Evolutionary conservation across 1,140 invertebrate species (phyloP).

Genomic region (Aporrectodea caliginosa): DNA sequence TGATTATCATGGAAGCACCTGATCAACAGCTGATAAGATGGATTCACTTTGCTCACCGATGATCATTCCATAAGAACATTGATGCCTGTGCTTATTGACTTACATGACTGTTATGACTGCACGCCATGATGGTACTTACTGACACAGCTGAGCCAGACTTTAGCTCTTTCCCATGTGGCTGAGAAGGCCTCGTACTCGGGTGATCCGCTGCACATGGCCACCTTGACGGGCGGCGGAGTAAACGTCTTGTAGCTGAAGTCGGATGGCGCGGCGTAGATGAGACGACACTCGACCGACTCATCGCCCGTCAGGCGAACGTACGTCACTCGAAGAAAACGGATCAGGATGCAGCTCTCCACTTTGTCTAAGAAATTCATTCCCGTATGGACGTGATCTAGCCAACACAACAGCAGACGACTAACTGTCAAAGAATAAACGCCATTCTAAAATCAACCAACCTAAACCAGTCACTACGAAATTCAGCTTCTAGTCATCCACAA

Average conservation of each 20-base stretch:
- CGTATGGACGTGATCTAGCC: slow-evolving; percentile 31
- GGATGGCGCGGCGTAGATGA: slow-evolving; percentile 24
- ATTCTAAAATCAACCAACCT: no score
- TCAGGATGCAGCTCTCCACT: slow-evolving; percentile 23
- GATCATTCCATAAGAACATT: no score
- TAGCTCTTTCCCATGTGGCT: slow-evolving; percentile 31
- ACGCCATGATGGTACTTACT: no score
- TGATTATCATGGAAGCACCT: no score
- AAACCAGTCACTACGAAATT: no score
- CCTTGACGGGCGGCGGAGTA: slow-evolving; percentile 32
- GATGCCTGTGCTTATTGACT: no score
- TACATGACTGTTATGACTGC: no score
- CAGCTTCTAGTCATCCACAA: no score
- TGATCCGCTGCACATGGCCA: slow-evolving; percentile 33
- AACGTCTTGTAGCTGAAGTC: slow-evolving; percentile 32
- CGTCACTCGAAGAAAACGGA: slow-evolving; percentile 31
- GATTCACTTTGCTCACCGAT: no score
- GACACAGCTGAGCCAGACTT: slow-evolving; percentile 31
- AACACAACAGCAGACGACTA: no score
- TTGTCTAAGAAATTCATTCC: slow-evolving; percentile 34
- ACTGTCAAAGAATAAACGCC: no score
- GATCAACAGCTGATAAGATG: no score
- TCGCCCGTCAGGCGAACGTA: slow-evolving; percentile 30
- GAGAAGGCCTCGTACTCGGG: slow-evolving; percentile 29
- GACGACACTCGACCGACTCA: background rate